Evolutionary conservation across 64 coral and sea anemone species (phyloP).

Genomic region (Cladopsammia gracilis): DNA sequence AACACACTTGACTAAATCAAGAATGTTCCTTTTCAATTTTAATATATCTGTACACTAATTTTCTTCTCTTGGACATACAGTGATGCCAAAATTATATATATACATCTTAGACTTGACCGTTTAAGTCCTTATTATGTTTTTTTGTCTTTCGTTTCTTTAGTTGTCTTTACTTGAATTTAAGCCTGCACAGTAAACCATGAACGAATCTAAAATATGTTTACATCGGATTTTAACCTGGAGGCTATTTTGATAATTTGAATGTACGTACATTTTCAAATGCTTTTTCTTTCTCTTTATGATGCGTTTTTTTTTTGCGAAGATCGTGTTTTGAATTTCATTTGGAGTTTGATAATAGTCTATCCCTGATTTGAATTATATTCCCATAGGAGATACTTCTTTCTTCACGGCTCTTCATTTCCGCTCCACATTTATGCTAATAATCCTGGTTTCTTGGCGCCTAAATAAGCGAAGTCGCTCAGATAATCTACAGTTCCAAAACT

Average conservation of each 20-base stretch:
- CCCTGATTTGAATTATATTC: conserved; percentile 49
- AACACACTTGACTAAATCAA: conserved; percentile 56
- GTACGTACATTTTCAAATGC: conserved; percentile 7
- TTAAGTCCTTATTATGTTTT: conserved; percentile 42
- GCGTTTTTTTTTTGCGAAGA: neutral
- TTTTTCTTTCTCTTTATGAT: neutral
- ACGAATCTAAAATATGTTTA: conserved; percentile 57
- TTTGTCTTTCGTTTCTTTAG: conserved; percentile 25
- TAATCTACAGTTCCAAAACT: neutral
- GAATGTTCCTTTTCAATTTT: conserved; percentile 73
- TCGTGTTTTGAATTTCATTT: conserved; percentile 42
- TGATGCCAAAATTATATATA: conserved; percentile 62
- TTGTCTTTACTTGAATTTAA: conserved; percentile 23
- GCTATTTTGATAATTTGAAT: conserved; percentile 28
- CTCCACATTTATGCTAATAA: conserved; percentile 41
- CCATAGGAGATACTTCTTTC: conserved; percentile 11
- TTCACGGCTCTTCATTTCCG: conserved; percentile 48
- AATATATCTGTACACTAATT: conserved; percentile 80
- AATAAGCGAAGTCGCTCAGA: neutral
- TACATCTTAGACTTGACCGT: conserved; percentile 66
- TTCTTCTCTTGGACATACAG: conserved; percentile 47
- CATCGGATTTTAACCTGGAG: neutral
- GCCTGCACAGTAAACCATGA: conserved; percentile 39
- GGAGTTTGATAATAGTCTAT: conserved; percentile 18
- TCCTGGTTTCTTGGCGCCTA: conserved; percentile 18